These are phyloP conservation scores for Nipponacmea schrenckii DNA, from an alignment of 2,888 invertebrate genomes.

Conservation along the genomic window DNA sequence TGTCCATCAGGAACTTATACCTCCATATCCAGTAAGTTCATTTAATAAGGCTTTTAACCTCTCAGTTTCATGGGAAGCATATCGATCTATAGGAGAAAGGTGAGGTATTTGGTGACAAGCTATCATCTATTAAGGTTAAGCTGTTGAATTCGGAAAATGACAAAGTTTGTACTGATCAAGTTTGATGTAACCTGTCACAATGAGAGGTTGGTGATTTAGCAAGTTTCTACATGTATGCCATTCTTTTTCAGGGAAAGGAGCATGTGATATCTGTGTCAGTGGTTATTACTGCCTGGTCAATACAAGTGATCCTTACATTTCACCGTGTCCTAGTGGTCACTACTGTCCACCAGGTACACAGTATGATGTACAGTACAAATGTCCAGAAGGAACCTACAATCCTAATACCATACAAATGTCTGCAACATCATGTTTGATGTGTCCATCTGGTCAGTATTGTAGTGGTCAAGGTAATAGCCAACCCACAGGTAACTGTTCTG, in stretches of 20 bases:
- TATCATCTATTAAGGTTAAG: no score
- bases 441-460: conserved; percentile 61
- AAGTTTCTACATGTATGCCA: no score
- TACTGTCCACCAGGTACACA: conserved; percentile 59
- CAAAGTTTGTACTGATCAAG: no score
- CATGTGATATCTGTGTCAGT: conserved; percentile 54
- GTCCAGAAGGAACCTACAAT: conserved; percentile 59
- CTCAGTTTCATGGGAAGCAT: no score
- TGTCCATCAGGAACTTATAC: conserved; percentile 60
- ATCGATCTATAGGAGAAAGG: no score
- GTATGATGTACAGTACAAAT: conserved; percentile 50
- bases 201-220: no score
- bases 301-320: conserved; percentile 46
- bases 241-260: conserved; percentile 44
- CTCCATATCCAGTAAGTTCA: conserved; percentile 42
- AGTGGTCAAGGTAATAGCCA: conserved; percentile 42
- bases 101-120: no score
- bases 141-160: no score
- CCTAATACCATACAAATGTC: conserved; percentile 39
- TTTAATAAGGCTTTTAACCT: neutral
- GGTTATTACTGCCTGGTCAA: conserved; percentile 59
- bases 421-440: conserved; percentile 47
- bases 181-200: no score
- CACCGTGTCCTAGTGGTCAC: conserved; percentile 50
- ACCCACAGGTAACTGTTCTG: conserved; percentile 55